Base-by-base conservation (phyloP, 2,888 invertebrate species). In the Ferdinandea cuprea region DNA sequence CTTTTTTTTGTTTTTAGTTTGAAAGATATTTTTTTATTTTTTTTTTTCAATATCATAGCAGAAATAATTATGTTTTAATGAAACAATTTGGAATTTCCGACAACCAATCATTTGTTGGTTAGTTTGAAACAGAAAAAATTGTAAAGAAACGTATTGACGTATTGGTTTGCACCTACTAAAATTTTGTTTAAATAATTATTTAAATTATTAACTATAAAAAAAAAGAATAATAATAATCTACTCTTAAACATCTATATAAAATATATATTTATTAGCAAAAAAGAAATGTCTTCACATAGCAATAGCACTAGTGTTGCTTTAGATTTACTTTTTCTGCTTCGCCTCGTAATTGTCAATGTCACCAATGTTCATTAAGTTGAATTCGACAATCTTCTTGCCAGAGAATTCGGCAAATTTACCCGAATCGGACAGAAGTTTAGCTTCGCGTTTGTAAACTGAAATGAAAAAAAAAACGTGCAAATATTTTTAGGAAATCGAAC, bases 381-480 rank as follows among this genome's bases (percentile, higher is more conserved):
- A 93, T 91, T 96, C 94, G 86, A 94, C 92, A 76, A 96, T 93
- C 86, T 93, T 93, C 65, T 93, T 93, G 11, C 97, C 97, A 21
- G 95, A 93, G 91, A 95, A 97, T 88, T 94, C 95, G 61, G 95
- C 94, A 91, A 94, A 96, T 87, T 94, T 93, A 42, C 91, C 92
- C 87, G 92, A 87, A 84, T 91, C 88, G 0, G 92, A 85, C 6
- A 89, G 91, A 2, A 86, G 86, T 4, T 89, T 90, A 13, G 87
- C 91, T 0, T 92, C 91, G 9, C 95, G 93, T 90, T 95, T 95
- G 88, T 92, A 93, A 65, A 94, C 94, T 94, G 13, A 91, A 91
- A 87, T 15, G 40, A 15, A 7, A 40, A 13, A 7, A 37, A 37
- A n/a, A n/a, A n/a, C n/a, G n/a, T 37, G 37, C 13, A 11, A 2